Base-by-base conservation (phyloP, 2,888 invertebrate species). In the Apodemia zela region DNA sequence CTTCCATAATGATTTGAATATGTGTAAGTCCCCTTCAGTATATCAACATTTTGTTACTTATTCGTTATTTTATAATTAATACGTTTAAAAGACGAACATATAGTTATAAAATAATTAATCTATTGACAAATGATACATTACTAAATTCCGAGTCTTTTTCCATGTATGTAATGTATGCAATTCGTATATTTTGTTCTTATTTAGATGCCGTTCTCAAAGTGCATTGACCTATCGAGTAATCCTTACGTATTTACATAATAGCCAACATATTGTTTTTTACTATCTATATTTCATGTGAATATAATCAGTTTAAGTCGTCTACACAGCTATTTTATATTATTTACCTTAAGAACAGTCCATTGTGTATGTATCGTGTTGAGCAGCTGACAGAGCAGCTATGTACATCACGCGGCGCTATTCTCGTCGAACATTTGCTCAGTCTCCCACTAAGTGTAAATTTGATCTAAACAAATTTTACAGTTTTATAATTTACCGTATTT, bases 401-500 rank as follows among this genome's bases (percentile, higher is more conserved):
- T 75, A 67, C 73, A 73, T 69, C 72, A 71, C 72, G 72, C 73
- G 73, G 66, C 72, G 70, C 73, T 72, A 73, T 73, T 71, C 78
- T 75, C 76, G 72, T 69, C 73, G 69, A 69, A 67, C 78, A 74
- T 75, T 78, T 71, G 80, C 79, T 80, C 77, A 85, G 84, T 89
- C 91, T 90, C 91, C 91, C 91, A 87, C 91, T 79, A 87, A 90
- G 91, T 84, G 86, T 90, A 89, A 89, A 90, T 89, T 89, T 85
- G 88, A 84, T 87, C 83, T 88, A 89, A 89, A 85, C 89, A 83
- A 84, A 25, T 54, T 54, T 13, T 25, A 25, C 33, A 35, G 5
- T 5, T 29, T 29, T 87, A 89, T 89, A 87, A 84, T 82, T 82
- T 86, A 87, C 86, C 81, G 80, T 78, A 75, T 78, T 54, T 54